Percentiles rank a stretch among this genome's conserved stretches.
phyloP scores from a whole-genome alignment of 2,888 invertebrate genomes.

The Electrophaes corylata region DNA sequence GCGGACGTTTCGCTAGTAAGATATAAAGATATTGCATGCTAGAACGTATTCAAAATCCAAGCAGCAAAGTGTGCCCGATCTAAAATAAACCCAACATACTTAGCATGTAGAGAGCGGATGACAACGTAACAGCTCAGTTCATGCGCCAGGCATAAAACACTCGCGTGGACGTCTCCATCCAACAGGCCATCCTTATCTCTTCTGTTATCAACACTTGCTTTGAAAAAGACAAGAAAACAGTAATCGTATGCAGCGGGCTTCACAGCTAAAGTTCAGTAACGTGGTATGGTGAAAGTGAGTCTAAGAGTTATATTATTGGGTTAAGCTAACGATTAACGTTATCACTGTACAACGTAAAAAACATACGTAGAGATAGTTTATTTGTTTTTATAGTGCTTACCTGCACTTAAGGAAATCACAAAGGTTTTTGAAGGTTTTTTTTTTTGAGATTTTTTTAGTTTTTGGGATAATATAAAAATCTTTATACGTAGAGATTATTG shows the following conservation, averaged over 20 bases:
- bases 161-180: conserved; percentile 57
- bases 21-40: neutral
- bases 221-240: conserved; percentile 50
- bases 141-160: conserved; percentile 50
- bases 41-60: neutral
- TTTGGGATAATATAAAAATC: too few species aligned
- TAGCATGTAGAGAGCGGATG: conserved; percentile 32
- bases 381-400: too few species aligned
- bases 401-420: too few species aligned
- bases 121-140: conserved; percentile 34
- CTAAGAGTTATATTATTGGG: conserved; percentile 2
- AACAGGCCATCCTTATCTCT: conserved; percentile 49
- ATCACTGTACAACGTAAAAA: neutral
- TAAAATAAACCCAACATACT: conserved; percentile 27
- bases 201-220: conserved; percentile 44
- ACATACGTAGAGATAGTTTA: too few species aligned
- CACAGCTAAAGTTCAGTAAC: conserved; percentile 30
- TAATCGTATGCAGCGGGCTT: conserved; percentile 50
- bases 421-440: too few species aligned
- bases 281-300: conserved; percentile 24
- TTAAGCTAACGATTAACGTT: neutral
- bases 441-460: too few species aligned
- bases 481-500: too few species aligned
- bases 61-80: neutral
- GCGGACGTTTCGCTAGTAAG: too few species aligned